A percentile compares a stretch with the other conserved stretches of the same genome.
Conservation (phyloP, 2,888 invertebrate species). For the Agrenia bidenticulata region DNA sequence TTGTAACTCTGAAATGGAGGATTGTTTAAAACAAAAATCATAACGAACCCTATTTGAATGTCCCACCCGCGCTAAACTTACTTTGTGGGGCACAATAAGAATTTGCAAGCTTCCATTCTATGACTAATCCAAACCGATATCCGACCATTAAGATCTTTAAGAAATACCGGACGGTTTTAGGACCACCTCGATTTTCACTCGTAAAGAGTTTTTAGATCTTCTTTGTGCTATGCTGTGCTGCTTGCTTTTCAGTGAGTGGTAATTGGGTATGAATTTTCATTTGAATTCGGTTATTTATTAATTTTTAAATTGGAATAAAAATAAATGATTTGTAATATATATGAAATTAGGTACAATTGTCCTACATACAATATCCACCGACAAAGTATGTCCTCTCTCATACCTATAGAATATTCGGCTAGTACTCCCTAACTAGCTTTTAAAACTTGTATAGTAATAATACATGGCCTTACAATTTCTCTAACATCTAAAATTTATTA, state of each 20-base stretch:
- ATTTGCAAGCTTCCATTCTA: too few species aligned
- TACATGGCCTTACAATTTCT: constrained; percentile 7
- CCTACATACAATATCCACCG: not conserved
- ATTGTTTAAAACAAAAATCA: too few species aligned
- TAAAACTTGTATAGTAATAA: constrained; percentile 11
- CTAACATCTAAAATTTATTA: not conserved
- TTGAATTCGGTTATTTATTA: constrained; percentile 11
- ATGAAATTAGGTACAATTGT: constrained; percentile 19
- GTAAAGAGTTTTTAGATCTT: too few species aligned
- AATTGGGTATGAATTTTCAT: not conserved
- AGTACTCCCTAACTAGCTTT: not conserved
- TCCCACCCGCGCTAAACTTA: too few species aligned
- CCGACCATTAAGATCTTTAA: too few species aligned
- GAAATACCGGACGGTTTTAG: too few species aligned
- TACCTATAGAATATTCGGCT: not conserved
- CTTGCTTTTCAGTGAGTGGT: not conserved
- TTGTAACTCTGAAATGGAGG: too few species aligned
- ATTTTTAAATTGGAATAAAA: constrained; percentile 21
- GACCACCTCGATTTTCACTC: too few species aligned
- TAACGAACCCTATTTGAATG: too few species aligned
- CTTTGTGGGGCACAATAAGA: too few species aligned
- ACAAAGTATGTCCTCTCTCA: not conserved
- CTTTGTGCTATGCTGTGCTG: too few species aligned
- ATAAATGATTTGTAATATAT: constrained; percentile 21
- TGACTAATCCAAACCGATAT: too few species aligned